Conservation (phyloP, 2,888 invertebrate genomes). For the Cheiracanthium punctorium region DNA sequence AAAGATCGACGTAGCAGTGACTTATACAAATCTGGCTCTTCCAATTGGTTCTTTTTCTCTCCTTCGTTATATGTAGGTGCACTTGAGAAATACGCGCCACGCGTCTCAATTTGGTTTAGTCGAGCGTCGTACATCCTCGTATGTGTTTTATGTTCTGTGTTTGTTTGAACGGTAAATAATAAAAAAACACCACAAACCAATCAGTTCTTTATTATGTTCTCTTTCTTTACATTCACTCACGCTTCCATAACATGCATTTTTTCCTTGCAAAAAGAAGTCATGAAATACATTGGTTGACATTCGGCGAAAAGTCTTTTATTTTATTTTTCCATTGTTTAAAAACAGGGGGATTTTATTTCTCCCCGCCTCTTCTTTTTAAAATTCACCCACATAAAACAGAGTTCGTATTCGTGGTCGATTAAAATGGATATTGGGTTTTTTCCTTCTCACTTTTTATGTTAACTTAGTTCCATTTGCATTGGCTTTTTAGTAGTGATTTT, state of each 20-base stretch:
- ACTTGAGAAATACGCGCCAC: no score
- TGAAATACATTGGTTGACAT: neutral
- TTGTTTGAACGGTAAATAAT: no score
- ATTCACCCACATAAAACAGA: neutral
- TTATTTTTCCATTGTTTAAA: no score
- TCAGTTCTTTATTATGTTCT: conserved; percentile 5
- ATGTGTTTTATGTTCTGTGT: no score
- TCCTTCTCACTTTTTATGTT: neutral
- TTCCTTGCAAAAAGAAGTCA: neutral
- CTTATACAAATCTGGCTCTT: no score
- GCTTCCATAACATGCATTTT: neutral
- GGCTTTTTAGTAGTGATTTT: neutral
- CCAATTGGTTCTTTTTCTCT: no score
- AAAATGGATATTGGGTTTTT: neutral
- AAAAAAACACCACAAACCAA: neutral
- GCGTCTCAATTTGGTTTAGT: no score
- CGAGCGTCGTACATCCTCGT: no score
- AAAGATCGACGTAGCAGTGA: no score
- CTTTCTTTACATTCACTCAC: neutral
- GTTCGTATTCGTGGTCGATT: neutral
- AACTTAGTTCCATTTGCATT: neutral
- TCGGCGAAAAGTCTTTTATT: conserved; percentile 1
- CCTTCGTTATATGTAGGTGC: no score
- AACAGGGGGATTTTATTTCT: neutral
- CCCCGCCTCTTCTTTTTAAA: no score